Evolutionary conservation across 2,797 vertebrate species (phyloP), one percentile per base, ranked within the genome.

Genomic region (Bufotes viridis): DNA sequence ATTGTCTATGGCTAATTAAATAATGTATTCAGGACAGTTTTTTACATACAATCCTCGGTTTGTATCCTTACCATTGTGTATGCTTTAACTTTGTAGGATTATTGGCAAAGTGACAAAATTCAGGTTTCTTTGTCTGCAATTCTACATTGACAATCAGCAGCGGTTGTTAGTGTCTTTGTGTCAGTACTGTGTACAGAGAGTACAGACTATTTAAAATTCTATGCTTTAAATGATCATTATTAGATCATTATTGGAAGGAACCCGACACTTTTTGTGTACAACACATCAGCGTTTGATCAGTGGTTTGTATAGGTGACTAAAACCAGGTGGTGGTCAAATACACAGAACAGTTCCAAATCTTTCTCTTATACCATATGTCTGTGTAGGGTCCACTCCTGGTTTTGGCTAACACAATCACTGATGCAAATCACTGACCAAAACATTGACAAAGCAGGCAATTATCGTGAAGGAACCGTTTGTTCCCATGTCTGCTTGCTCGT

Each of bases 1-100:
- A 78, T 78, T 78, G 10, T 55, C 51, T 78, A 78, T 24, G 51
- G n/a, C 75, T 78, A 24, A 78, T 78, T 55, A 78, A 78, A 78
- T 78, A 24, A 55, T 78, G 15, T 78, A 55, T 78, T 78, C 6
- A 0, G 75, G 55, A 11, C 49, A 14, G 72, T 55, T 78, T 75
- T 75, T 51, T 78, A 78, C 55, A 24, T 24, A 55, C 75, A 78
- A 78, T 15, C 42, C 6, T 55, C 55, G 55, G 75, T 78, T 42
- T 78, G 22, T 7, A 24, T 78, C 7, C 24, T 67, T 67, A 7
- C 80, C 11, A 67, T 42, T n/a, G 13, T 15, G 61, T 24, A 49
- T 15, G 4, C 74, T 51, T 76, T 76, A 51, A 53, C 49, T 74
- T 74, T 74, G 34, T 20, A 49, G 17, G 29, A 12, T 49, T 22